A percentile compares a stretch with the other conserved stretches of the same genome.
Evolutionary conservation across 2,888 invertebrate species (phyloP).

Genomic region (Megamerina dolium): DNA sequence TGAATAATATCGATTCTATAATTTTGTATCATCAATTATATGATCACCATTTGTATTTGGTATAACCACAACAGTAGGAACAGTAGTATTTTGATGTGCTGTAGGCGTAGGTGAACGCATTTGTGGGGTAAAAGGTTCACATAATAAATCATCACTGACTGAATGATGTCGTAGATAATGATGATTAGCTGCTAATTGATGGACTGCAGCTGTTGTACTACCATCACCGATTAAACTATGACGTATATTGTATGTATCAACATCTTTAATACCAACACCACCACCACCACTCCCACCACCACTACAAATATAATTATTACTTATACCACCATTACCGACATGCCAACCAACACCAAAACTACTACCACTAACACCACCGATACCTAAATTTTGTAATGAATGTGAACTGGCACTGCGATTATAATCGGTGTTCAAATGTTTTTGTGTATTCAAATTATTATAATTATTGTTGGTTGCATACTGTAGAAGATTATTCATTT

Average conservation of each 20-base stretch:
- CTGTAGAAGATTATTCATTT: slow-evolving; percentile 32
- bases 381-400: slow-evolving; percentile 38
- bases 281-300: slow-evolving; percentile 19
- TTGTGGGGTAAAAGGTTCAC: slow-evolving; percentile 25
- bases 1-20: too few species aligned
- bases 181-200: slow-evolving; percentile 23
- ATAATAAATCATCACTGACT: slow-evolving; percentile 29
- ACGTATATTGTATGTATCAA: slow-evolving; percentile 26
- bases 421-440: slow-evolving; percentile 34
- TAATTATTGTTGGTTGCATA: slow-evolving; percentile 30
- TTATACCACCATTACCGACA: slow-evolving; percentile 17
- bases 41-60: slow-evolving; percentile 37
- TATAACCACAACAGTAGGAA: slow-evolving; percentile 41
- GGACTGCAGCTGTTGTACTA: slow-evolving; percentile 25
- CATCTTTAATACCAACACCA: slow-evolving; percentile 20
- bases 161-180: slow-evolving; percentile 22
- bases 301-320: slow-evolving; percentile 8
- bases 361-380: slow-evolving; percentile 25
- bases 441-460: slow-evolving; percentile 27
- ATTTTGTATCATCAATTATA: slow-evolving; percentile 43
- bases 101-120: slow-evolving; percentile 13
- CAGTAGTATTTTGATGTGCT: slow-evolving; percentile 10
- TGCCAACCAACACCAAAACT: slow-evolving; percentile 27
- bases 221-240: slow-evolving; percentile 30
- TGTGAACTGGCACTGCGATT: slow-evolving; percentile 42